These are phyloP conservation scores for Lerema accius DNA, from an alignment of 1,140 invertebrate genomes.

Conservation along the genomic window DNA sequence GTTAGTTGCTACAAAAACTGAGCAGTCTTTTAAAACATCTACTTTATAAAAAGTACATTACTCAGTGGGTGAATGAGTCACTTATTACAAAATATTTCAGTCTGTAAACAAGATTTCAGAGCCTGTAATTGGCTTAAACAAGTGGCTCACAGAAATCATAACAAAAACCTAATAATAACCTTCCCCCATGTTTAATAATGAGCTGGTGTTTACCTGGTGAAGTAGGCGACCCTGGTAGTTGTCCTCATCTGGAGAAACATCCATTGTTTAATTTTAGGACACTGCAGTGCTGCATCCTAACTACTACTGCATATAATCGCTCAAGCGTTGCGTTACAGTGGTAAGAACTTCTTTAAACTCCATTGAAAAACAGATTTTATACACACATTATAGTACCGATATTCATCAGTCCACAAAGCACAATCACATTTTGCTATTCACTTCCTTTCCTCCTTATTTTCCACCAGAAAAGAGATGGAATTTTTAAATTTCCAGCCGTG, in stretches of 20 bases:
- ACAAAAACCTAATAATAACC: slow-evolving; percentile 7
- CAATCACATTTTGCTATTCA: slow-evolving; percentile 11
- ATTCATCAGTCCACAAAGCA: neutral
- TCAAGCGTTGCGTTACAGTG: slow-evolving; percentile 65
- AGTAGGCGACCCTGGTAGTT: slow-evolving; percentile 90
- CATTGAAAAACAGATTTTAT: neutral
- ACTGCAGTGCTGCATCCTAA: slow-evolving; percentile 40
- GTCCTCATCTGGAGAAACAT: slow-evolving; percentile 89
- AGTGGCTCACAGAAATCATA: slow-evolving; percentile 1
- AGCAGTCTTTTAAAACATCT: too few species aligned
- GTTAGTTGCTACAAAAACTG: too few species aligned
- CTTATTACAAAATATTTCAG: slow-evolving; percentile 1
- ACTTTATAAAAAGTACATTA: too few species aligned
- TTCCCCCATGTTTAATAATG: slow-evolving; percentile 3
- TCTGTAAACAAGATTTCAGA: neutral
- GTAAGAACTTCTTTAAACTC: slow-evolving; percentile 11
- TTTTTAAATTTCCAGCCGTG: slow-evolving; percentile 9
- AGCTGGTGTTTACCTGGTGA: slow-evolving; percentile 85
- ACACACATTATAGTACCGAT: slow-evolving; percentile 5
- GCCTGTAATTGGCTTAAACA: slow-evolving; percentile 11
- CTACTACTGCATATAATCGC: slow-evolving; percentile 53
- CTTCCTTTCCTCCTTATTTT: neutral
- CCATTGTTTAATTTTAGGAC: slow-evolving; percentile 70
- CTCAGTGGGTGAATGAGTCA: neutral
- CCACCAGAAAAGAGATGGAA: neutral